Conservation (phyloP, 2,113 vertebrate species). For the Eulacestoma nigropectus region DNA sequence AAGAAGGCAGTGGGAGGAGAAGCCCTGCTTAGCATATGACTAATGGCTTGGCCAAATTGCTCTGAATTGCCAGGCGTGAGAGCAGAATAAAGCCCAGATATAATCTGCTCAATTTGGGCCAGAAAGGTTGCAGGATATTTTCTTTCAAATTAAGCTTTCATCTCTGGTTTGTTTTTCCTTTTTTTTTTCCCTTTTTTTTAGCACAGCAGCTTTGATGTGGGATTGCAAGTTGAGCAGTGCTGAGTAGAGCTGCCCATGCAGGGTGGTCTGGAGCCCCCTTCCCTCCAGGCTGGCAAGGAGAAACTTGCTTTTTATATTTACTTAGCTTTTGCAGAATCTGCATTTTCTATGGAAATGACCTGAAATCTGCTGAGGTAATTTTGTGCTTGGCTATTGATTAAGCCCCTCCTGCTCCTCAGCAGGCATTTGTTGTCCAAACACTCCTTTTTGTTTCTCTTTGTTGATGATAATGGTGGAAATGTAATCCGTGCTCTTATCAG, state of each 20-base stretch:
- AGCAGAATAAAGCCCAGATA: background rate
- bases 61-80: background rate
- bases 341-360: background rate
- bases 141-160: conserved; percentile 2
- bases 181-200: background rate
- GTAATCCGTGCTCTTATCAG: background rate
- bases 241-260: background rate
- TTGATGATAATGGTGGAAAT: background rate
- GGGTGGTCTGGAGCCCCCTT: background rate
- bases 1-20: background rate
- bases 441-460: background rate
- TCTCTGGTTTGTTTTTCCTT: background rate
- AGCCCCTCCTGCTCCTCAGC: background rate
- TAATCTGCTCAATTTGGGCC: background rate
- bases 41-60: background rate
- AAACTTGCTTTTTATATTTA: background rate
- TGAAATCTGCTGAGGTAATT: background rate
- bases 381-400: background rate
- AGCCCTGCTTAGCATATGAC: background rate
- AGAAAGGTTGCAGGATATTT: background rate
- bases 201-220: background rate
- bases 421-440: background rate
- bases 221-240: fast-evolving
- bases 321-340: background rate
- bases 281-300: background rate